phyloP scores from a whole-genome alignment of 2,888 invertebrate genomes.

The Nomada lathburiana region DNA sequence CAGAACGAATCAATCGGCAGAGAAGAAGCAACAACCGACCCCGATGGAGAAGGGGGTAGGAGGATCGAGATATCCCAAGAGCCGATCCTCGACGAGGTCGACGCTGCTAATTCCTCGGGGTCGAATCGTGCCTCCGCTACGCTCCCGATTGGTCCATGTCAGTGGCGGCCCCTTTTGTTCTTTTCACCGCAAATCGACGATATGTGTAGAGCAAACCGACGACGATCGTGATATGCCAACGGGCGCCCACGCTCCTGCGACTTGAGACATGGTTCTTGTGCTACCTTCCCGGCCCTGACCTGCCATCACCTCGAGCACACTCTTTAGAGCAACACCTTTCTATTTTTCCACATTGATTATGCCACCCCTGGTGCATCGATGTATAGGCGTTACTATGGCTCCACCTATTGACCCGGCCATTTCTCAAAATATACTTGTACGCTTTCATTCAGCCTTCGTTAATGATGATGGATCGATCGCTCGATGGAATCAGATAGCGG shows the following conservation, averaged over 20 bases:
- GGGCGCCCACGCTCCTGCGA: slow-evolving; percentile 75
- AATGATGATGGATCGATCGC: slow-evolving; percentile 45
- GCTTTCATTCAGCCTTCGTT: slow-evolving; percentile 5
- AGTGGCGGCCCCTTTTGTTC: slow-evolving; percentile 71
- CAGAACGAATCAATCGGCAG: slow-evolving; percentile 68
- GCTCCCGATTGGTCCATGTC: slow-evolving; percentile 64
- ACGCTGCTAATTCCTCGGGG: slow-evolving; percentile 72
- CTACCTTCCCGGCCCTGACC: slow-evolving; percentile 72
- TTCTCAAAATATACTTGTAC: slow-evolving; percentile 39
- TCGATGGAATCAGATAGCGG: slow-evolving; percentile 23
- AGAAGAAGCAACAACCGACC: slow-evolving; percentile 14
- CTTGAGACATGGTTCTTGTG: slow-evolving; percentile 63
- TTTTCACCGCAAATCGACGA: slow-evolving; percentile 67
- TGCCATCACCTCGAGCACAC: slow-evolving; percentile 58
- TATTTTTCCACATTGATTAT: slow-evolving; percentile 44
- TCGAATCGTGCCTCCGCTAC: slow-evolving; percentile 69
- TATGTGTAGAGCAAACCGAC: slow-evolving; percentile 72
- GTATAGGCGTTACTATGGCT: slow-evolving; percentile 29
- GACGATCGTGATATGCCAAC: slow-evolving; percentile 77
- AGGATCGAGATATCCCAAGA: slow-evolving; percentile 62
- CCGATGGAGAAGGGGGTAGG: slow-evolving; percentile 24
- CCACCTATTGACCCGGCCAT: slow-evolving; percentile 31
- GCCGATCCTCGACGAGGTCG: slow-evolving; percentile 67
- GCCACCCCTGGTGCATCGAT: slow-evolving; percentile 15
- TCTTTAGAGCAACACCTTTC: slow-evolving; percentile 57